These are phyloP conservation scores for Podarcis lilfordi DNA, from an alignment of 2,797 vertebrate species.

Conservation along the genomic window DNA sequence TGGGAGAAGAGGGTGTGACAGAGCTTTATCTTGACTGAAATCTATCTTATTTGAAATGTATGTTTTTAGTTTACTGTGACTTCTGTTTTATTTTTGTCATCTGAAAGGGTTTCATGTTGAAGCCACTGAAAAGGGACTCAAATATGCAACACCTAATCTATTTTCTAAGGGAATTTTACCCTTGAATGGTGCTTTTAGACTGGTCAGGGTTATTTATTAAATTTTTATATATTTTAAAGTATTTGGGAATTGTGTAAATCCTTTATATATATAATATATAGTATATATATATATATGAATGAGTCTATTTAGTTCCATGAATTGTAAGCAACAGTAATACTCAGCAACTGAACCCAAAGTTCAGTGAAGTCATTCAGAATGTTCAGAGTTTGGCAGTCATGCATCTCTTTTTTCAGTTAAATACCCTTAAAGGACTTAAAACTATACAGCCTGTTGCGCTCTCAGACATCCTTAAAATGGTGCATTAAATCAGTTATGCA, in stretches of 20 bases:
- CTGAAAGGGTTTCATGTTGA: constrained; percentile 79
- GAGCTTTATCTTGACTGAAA: constrained; percentile 77
- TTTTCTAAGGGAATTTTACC: constrained; percentile 87
- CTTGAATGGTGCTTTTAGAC: constrained; percentile 96
- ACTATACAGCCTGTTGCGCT: constrained; percentile 56
- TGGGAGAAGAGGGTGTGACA: constrained; percentile 69
- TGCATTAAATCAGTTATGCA: constrained; percentile 49
- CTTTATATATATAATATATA: constrained; percentile 76
- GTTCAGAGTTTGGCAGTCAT: constrained; percentile 75
- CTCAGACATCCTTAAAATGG: constrained; percentile 62
- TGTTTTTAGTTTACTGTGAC: constrained; percentile 81
- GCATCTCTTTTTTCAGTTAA: constrained; percentile 63
- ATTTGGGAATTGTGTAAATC: constrained; percentile 87
- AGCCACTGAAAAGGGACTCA: constrained; percentile 85
- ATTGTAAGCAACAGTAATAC: constrained; percentile 83
- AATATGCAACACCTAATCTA: constrained; percentile 90
- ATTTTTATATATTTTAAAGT: constrained; percentile 87
- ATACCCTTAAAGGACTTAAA: constrained; percentile 64
- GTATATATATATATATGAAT: constrained; percentile 75
- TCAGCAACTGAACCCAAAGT: constrained; percentile 84
- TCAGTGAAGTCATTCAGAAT: constrained; percentile 85
- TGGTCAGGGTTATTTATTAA: constrained; percentile 93
- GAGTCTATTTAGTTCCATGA: constrained; percentile 84
- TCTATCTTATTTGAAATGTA: constrained; percentile 72
- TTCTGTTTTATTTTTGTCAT: constrained; percentile 67